Conservation (phyloP, 37 sponge, comb jelly and placozoan species). For the Ephydatia muelleri region DNA sequence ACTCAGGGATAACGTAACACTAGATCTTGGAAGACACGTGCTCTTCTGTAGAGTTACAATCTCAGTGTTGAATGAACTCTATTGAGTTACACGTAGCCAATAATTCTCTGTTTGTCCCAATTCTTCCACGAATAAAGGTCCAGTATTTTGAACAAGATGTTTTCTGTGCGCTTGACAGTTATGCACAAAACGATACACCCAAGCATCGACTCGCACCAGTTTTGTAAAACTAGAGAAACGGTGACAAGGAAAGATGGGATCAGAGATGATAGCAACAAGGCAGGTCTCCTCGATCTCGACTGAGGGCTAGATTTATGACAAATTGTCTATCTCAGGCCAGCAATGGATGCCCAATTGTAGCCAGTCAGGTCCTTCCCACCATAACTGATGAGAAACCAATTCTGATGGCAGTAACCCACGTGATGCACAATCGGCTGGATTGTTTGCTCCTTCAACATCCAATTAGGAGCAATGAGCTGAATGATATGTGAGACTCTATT, state of each 20-base stretch:
- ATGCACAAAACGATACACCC: constrained; percentile 22
- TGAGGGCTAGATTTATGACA: too few species aligned
- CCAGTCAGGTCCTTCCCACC: constrained; percentile 42
- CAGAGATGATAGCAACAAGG: neutral
- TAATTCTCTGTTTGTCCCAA: neutral
- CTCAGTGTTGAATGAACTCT: constrained; percentile 7
- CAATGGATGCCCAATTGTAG: neutral
- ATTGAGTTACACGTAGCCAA: constrained; percentile 4
- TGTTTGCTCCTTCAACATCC: constrained; percentile 4
- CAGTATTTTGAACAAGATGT: too few species aligned
- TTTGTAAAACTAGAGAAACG: constrained; percentile 12
- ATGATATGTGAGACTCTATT: constrained; percentile 19
- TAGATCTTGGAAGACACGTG: constrained; percentile 7
- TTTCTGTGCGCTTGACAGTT: too few species aligned
- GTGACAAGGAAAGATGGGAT: constrained; percentile 14
- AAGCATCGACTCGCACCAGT: constrained; percentile 21
- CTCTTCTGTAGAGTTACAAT: neutral
- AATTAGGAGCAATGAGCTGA: neutral
- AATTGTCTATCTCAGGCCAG: constrained; percentile 8
- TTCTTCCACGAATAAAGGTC: constrained; percentile 8
- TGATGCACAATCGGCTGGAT: constrained; percentile 37
- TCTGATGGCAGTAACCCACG: constrained; percentile 30
- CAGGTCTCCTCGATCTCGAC: too few species aligned
- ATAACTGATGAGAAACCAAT: constrained; percentile 17
- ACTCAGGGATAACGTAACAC: neutral